Conservation (phyloP, 2,888 invertebrate species). For the Polymixis lichenea region DNA sequence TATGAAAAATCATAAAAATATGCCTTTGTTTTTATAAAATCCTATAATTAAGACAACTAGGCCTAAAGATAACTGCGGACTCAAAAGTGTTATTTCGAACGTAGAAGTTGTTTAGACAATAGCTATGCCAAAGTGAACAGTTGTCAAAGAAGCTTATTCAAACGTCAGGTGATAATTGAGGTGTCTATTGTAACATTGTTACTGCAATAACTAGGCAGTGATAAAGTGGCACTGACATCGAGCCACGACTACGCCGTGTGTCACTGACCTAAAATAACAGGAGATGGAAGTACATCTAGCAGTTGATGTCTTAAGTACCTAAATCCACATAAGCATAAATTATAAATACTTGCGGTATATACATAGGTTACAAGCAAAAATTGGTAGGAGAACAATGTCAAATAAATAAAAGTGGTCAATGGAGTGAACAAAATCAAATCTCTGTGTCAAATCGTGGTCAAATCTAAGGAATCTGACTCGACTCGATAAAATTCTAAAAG, state of each 20-base stretch:
- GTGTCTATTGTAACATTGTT: conserved; percentile 17
- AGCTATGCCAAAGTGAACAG: not conserved
- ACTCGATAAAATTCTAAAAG: not conserved
- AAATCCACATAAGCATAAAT: not conserved
- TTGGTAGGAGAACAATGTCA: not conserved
- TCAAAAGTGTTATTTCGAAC: not conserved
- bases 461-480: not conserved
- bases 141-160: conserved; percentile 11
- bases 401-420: not conserved
- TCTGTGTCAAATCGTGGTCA: not conserved
- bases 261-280: conserved; percentile 9
- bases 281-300: not conserved
- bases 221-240: not conserved
- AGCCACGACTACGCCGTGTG: not conserved
- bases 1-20: not conserved
- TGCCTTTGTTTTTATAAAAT: not conserved
- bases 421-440: not conserved
- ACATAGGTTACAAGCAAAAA: not conserved
- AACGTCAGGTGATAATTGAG: conserved; percentile 1
- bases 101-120: not conserved
- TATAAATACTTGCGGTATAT: too few relatives aligned
- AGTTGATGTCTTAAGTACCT: not conserved
- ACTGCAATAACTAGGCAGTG: not conserved
- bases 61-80: not conserved
- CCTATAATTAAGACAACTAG: not conserved